Percentiles rank a stretch among this genome's conserved stretches.
Conservation (phyloP, 2,113 vertebrate genomes). For the Eulemur rufifrons region DNA sequence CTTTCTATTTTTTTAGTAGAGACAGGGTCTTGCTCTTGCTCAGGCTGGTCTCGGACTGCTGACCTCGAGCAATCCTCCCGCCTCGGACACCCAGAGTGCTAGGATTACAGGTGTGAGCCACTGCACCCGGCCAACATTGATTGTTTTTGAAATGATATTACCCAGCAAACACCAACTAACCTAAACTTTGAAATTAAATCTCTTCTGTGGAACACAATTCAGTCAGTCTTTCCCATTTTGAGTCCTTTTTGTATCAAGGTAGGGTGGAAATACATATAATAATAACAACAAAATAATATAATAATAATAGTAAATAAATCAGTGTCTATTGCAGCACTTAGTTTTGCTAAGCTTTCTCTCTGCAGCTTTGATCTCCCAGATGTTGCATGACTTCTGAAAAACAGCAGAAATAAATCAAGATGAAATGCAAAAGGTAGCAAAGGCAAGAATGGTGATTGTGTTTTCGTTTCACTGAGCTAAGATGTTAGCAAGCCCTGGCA, state of each 20-base stretch:
- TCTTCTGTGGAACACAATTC: not conserved
- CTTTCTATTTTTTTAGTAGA: too few species aligned
- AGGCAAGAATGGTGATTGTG: not conserved
- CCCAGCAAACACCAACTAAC: not conserved
- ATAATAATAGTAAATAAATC: not conserved
- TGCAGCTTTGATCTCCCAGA: not conserved
- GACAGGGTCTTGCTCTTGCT: too few species aligned
- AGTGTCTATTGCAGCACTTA: not conserved
- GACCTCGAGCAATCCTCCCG: too few species aligned
- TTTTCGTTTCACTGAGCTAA: not conserved
- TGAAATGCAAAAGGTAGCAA: not conserved
- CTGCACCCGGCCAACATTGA: not conserved
- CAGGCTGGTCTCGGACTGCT: too few species aligned
- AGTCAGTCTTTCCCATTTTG: not conserved
- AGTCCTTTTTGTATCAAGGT: not conserved
- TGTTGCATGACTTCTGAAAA: not conserved
- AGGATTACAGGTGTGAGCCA: too few species aligned
- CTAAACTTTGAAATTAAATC: not conserved
- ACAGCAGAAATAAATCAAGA: not conserved
- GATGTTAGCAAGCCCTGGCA: not conserved
- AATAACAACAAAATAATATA: not conserved
- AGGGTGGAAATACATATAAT: not conserved
- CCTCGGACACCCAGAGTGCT: too few species aligned
- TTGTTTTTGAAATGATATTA: slow-evolving; percentile 22
- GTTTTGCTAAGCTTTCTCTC: not conserved